Conservation (phyloP, 2,888 invertebrate genomes). For the Drosophila atroscutellata region DNA sequence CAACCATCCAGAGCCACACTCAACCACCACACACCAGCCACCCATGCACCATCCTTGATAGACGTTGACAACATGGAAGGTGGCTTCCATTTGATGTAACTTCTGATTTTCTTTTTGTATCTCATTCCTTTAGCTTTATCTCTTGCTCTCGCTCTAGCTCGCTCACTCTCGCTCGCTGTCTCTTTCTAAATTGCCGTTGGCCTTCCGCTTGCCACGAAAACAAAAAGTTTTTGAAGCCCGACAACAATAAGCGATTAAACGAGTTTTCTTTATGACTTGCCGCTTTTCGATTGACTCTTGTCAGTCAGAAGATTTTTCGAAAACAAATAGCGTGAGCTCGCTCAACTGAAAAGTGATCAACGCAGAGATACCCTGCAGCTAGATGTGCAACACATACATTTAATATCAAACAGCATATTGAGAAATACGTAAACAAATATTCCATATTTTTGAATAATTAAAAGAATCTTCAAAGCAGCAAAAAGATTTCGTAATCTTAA, state of each 20-base stretch:
- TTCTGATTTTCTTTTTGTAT: conserved; percentile 33
- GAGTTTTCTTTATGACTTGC: conserved; percentile 37
- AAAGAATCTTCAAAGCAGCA: no score
- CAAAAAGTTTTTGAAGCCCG: conserved; percentile 38
- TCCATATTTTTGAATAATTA: background rate
- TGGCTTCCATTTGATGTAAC: conserved; percentile 42
- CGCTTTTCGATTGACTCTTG: conserved; percentile 36
- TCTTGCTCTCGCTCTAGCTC: background rate
- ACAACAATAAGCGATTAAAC: conserved; percentile 48
- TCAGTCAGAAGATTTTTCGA: conserved; percentile 9
- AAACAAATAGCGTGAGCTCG: background rate
- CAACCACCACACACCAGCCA: background rate
- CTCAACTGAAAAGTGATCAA: background rate
- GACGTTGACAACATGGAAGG: conserved; percentile 20
- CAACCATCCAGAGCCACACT: background rate
- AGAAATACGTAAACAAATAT: background rate
- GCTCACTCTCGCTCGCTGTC: background rate
- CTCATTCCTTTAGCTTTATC: background rate
- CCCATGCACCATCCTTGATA: background rate
- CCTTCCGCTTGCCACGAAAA: conserved; percentile 4
- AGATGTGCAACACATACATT: background rate
- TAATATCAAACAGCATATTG: background rate
- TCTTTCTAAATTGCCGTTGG: background rate
- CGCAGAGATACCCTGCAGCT: background rate
- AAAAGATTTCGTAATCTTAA: no score